Conservation (phyloP, 2,888 invertebrate species). For the Gnatocerus cornutus region DNA sequence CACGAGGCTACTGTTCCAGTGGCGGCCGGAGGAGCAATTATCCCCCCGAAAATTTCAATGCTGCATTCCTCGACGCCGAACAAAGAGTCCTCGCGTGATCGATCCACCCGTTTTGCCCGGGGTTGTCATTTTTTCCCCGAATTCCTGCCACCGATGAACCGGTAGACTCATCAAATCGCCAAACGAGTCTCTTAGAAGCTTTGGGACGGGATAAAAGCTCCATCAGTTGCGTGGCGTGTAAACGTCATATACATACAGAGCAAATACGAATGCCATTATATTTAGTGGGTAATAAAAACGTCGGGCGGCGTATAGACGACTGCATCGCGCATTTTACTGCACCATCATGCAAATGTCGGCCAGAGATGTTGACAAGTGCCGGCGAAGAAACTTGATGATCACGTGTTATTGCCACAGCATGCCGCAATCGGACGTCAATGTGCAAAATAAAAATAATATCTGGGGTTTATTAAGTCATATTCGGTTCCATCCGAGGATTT, state of each 20-base stretch:
- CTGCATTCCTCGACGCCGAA: slow-evolving; percentile 64
- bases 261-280: slow-evolving; percentile 55
- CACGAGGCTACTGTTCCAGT: slow-evolving; percentile 42
- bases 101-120: slow-evolving; percentile 63
- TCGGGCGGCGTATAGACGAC: slow-evolving; percentile 52
- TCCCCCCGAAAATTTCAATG: slow-evolving; percentile 51
- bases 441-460: slow-evolving; percentile 63
- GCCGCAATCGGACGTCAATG: slow-evolving; percentile 60
- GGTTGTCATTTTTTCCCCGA: slow-evolving; percentile 65
- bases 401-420: slow-evolving; percentile 55
- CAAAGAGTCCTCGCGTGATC: slow-evolving; percentile 65
- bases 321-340: slow-evolving; percentile 54
- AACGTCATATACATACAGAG: slow-evolving; percentile 58
- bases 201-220: background rate
- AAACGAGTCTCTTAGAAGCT: no score
- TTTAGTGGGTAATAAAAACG: slow-evolving; percentile 60
- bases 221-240: slow-evolving; percentile 52
- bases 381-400: slow-evolving; percentile 55
- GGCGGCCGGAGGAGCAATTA: slow-evolving; percentile 46
- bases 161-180: background rate
- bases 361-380: slow-evolving; percentile 62
- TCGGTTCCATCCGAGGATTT: slow-evolving; percentile 53
- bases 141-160: slow-evolving; percentile 50
- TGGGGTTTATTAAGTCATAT: slow-evolving; percentile 65
- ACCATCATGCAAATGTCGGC: slow-evolving; percentile 58